A percentile compares a stretch with the other conserved stretches of the same genome.
Evolutionary conservation across 2,797 vertebrate species (phyloP).

Genomic region (Champsocephalus esox): DNA sequence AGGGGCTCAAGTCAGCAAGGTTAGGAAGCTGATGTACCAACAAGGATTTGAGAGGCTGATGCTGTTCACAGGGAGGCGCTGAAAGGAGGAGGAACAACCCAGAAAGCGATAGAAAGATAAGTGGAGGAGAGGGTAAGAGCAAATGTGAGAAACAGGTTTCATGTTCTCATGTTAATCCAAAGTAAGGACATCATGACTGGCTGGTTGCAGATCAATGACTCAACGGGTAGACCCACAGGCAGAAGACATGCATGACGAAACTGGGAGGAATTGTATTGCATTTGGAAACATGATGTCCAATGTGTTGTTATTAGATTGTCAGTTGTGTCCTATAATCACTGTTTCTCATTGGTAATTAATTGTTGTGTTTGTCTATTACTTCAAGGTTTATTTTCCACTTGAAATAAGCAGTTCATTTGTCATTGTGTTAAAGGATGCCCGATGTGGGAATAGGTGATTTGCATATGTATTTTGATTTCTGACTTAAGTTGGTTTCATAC

Average conservation of each 20-base stretch:
- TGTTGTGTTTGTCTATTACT: neutral
- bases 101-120: conserved; percentile 14
- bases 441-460: neutral
- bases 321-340: neutral
- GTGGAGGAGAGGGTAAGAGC: conserved; percentile 1
- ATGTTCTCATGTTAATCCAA: conserved; percentile 46
- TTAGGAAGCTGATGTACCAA: conserved; percentile 68
- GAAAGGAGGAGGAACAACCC: conserved; percentile 39
- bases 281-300: neutral
- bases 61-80: conserved; percentile 54
- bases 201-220: conserved; percentile 54
- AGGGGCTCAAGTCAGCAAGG: conserved; percentile 64
- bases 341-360: neutral
- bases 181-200: conserved; percentile 40
- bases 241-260: neutral
- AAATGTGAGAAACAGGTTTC: conserved; percentile 28
- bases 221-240: conserved; percentile 19
- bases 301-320: too few species aligned
- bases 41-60: conserved; percentile 68
- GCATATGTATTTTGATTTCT: neutral
- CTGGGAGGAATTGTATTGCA: neutral
- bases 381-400: neutral
- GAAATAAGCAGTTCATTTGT: neutral
- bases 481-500: neutral
- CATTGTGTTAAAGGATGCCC: neutral